These are phyloP conservation scores for Uloborus plumipes DNA, from an alignment of 2,888 invertebrate genomes.

Conservation along the genomic window DNA sequence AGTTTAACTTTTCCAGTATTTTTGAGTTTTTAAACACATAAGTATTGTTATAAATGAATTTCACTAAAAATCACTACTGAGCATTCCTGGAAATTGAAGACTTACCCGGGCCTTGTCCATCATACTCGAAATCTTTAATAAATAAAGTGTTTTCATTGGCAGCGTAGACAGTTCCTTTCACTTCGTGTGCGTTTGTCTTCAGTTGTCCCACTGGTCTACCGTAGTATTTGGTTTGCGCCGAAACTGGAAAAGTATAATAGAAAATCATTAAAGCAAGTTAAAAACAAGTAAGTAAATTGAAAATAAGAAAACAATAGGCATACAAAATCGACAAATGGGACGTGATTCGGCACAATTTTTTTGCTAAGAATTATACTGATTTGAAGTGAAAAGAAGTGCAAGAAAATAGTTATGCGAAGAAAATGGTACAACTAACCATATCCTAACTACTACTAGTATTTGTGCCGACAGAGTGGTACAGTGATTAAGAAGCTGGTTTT, in stretches of 20 bases:
- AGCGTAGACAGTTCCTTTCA: conserved; percentile 78
- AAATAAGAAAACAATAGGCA: neutral
- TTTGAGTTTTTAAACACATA: too few relatives aligned
- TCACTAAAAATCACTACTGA: neutral
- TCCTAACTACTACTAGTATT: too few relatives aligned
- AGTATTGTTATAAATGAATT: too few relatives aligned
- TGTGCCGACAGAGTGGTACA: too few relatives aligned
- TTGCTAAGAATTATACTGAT: neutral
- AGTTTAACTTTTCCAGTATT: too few relatives aligned
- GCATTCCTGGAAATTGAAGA: neutral
- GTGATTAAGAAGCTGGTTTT: too few relatives aligned
- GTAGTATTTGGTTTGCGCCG: conserved; percentile 47
- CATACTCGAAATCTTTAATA: conserved; percentile 89
- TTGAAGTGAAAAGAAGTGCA: neutral
- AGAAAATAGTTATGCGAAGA: too few relatives aligned
- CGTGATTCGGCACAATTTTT: neutral
- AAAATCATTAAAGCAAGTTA: neutral
- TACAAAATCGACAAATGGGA: neutral
- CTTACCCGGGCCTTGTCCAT: conserved; percentile 89
- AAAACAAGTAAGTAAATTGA: neutral
- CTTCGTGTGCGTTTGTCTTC: conserved; percentile 59
- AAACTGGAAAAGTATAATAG: conserved; percentile 19
- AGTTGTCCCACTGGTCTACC: conserved; percentile 59
- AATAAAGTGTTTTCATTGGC: conserved; percentile 89
- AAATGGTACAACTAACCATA: too few relatives aligned